A percentile compares a stretch with the other conserved stretches of the same genome.
Evolutionary conservation across 1,140 invertebrate species (phyloP).

Genomic region (Neelides sp.): DNA sequence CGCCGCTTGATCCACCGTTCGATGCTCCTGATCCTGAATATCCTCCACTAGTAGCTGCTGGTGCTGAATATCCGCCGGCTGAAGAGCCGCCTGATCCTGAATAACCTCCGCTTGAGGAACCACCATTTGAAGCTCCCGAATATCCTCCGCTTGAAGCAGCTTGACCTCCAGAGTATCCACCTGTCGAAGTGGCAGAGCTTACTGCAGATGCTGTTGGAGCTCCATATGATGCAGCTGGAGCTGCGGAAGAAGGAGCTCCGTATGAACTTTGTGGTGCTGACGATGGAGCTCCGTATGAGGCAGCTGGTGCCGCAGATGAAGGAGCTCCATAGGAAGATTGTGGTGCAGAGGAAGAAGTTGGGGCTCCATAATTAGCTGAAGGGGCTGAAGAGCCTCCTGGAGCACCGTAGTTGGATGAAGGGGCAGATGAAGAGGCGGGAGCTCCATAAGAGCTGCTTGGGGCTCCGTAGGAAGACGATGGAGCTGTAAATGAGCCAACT

Average conservation of each 20-base stretch:
- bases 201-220: background rate
- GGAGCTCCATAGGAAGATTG: constrained; percentile 4
- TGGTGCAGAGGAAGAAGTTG: background rate
- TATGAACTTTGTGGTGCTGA: constrained; percentile 12
- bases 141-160: background rate
- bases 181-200: background rate
- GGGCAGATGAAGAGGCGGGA: background rate
- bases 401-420: background rate
- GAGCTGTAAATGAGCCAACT: too few species aligned
- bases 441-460: too few species aligned
- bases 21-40: constrained; percentile 43
- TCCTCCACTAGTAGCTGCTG: too few species aligned
- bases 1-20: constrained; percentile 43
- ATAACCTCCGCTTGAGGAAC: background rate
- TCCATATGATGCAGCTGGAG: background rate
- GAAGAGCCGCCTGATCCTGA: too few species aligned
- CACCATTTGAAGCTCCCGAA: background rate
- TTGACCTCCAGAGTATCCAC: constrained; percentile 5
- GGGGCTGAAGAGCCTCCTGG: background rate
- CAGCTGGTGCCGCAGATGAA: constrained; percentile 42
- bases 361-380: too few species aligned
- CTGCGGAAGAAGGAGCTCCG: background rate
- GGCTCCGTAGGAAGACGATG: too few species aligned
- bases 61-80: too few species aligned
- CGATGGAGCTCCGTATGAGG: constrained; percentile 46